phyloP scores from a whole-genome alignment of 2,888 invertebrate genomes.

The Ditylenchus weischeri region DNA sequence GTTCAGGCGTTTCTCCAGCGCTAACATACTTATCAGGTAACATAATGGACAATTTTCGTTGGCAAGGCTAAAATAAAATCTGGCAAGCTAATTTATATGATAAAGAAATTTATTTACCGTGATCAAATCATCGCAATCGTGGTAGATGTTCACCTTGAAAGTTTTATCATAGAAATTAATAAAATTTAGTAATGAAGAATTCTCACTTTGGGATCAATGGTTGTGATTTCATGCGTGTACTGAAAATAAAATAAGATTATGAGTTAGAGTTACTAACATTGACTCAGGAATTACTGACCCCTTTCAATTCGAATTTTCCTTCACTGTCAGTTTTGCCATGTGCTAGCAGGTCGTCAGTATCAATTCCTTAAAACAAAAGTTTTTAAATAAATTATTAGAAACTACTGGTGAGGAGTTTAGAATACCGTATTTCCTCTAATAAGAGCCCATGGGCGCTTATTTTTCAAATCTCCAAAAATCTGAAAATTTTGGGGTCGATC shows the following conservation, averaged over 20 bases:
- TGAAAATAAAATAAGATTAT: conserved; percentile 14
- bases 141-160: conserved; percentile 25
- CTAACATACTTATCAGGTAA: conserved; percentile 28
- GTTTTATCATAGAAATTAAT: neutral
- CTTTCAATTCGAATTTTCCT: neutral
- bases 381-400: neutral
- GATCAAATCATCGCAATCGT: conserved; percentile 21
- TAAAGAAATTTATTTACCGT: neutral
- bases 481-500: too few species aligned
- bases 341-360: conserved; percentile 29
- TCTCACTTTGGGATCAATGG: conserved; percentile 30
- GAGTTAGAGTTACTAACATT: neutral
- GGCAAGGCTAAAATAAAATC: conserved; percentile 31
- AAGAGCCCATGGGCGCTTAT: too few species aligned
- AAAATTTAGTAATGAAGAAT: neutral
- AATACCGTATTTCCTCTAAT: too few species aligned
- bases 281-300: neutral
- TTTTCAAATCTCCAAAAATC: too few species aligned
- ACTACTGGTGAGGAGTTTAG: too few species aligned
- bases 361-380: conserved; percentile 15
- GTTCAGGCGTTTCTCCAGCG: conserved; percentile 32
- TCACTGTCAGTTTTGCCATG: neutral
- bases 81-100: neutral
- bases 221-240: conserved; percentile 34
- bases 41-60: conserved; percentile 33